Evolutionary conservation across 2,888 invertebrate species (phyloP).

Genomic region (Andrena minutula): DNA sequence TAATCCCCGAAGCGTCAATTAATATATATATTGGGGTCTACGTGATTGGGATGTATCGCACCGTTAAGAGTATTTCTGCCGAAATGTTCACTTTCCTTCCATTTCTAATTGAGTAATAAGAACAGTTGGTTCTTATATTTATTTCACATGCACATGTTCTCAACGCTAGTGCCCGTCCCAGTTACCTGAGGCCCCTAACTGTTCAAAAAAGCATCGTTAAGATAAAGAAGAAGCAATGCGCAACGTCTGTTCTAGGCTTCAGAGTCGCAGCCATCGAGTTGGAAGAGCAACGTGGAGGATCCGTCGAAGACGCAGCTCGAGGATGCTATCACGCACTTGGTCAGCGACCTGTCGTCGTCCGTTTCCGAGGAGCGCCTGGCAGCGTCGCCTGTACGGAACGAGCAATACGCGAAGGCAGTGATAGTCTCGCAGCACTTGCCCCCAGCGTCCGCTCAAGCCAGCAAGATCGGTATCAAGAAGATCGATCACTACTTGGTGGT

Average conservation of each 20-base stretch:
- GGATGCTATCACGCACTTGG: conserved; percentile 90
- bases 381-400: conserved; percentile 75
- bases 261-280: conserved; percentile 72
- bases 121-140: no score
- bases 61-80: no score
- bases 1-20: conserved; percentile 40
- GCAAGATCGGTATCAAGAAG: conserved; percentile 77
- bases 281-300: conserved; percentile 88
- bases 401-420: conserved; percentile 81
- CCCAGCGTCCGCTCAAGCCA: conserved; percentile 79
- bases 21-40: no score
- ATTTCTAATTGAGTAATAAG: no score
- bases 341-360: conserved; percentile 86
- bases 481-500: conserved; percentile 65
- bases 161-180: no score
- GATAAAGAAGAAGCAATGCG: not conserved
- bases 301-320: conserved; percentile 88
- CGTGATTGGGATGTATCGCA: not conserved
- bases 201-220: no score
- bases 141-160: no score
- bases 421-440: conserved; percentile 81
- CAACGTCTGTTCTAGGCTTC: conserved; percentile 34
- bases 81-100: no score
- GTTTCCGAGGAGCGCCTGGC: conserved; percentile 77
- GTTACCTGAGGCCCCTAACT: no score